phyloP scores from a whole-genome alignment of 2,797 vertebrate species.

The Ambastaia sidthimunki region DNA sequence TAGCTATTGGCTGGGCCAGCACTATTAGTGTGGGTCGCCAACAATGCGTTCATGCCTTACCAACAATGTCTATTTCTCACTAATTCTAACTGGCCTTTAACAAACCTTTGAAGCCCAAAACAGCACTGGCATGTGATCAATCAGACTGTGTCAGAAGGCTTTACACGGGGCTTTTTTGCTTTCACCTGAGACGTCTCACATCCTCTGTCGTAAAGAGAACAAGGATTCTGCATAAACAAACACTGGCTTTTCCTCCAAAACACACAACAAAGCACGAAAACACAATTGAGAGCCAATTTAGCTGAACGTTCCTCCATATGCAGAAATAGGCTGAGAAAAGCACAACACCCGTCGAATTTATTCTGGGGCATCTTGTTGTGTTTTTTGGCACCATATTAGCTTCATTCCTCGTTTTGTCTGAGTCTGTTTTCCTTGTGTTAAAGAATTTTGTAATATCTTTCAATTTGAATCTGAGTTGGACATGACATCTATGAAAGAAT shows the following conservation, averaged over 20 bases:
- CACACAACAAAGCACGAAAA: neutral
- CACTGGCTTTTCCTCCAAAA: neutral
- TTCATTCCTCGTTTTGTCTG: neutral
- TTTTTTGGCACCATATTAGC: neutral
- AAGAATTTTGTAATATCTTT: neutral
- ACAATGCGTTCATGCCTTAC: constrained; percentile 50
- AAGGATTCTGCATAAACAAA: neutral
- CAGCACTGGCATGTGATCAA: constrained; percentile 26
- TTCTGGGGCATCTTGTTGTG: too few relatives aligned
- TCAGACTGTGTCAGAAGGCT: constrained; percentile 28
- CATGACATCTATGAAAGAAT: neutral
- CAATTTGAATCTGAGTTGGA: neutral
- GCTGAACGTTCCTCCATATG: neutral
- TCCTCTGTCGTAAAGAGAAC: neutral
- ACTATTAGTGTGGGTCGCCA: neutral
- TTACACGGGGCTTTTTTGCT: neutral
- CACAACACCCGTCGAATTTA: neutral
- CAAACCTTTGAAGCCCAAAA: constrained; percentile 53
- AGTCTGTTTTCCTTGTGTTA: neutral
- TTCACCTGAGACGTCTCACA: neutral
- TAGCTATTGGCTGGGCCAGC: constrained; percentile 35
- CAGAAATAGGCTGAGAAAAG: neutral
- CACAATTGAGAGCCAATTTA: neutral
- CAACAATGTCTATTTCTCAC: constrained; percentile 45
- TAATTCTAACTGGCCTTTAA: constrained; percentile 10